Evolutionary conservation across 2,888 invertebrate genomes (phyloP), one percentile per base, ranked within the genome.

Genomic region (Hirtodrosophila cameraria): DNA sequence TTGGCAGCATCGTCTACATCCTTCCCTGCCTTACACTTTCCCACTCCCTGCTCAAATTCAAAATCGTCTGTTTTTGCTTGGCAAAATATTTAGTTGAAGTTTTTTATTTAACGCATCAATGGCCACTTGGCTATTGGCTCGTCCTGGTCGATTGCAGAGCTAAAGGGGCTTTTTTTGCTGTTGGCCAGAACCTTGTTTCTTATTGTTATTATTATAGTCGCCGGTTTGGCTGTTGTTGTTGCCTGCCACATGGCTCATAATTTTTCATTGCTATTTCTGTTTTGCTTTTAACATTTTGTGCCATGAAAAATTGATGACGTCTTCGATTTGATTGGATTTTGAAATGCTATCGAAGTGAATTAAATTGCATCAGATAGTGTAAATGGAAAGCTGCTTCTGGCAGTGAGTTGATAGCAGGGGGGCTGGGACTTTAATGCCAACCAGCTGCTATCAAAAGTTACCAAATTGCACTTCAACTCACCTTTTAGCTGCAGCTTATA

Each of bases 51-150:
- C n/a, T n/a, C n/a, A n/a, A n/a, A n/a, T 38, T 35, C 30, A 45
- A 54, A 15, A 23, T 7, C 16, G 27, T 25, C 74, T 62, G 82
- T 81, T 74, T 74, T 81, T 62, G 71, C 58, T 43, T 60, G 58
- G 57, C 15, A 58, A 60, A 77, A 77, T 77, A 77, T 76, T 76
- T 77, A 81, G 82, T 62, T 78, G 82, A 76, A 81, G 69, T 77
- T 76, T 79, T n/a, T 79, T 78, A 79, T 82, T 82, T 78, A 78
- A 82, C 77, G 77, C 77, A 78, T 82, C 79, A 65, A 71, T 77
- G 61, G 67, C 72, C 83, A 78, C 67, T 82, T 78, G 71, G 60
- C 76, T 55, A 62, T 75, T 75, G 71, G 59, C 38, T 63, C 42
- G 60, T 68, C 60, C 55, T 71, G 68, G 46, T 73, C 54, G 60